phyloP scores from a whole-genome alignment of 2,888 invertebrate species.

The Agapetus fuscipes region DNA sequence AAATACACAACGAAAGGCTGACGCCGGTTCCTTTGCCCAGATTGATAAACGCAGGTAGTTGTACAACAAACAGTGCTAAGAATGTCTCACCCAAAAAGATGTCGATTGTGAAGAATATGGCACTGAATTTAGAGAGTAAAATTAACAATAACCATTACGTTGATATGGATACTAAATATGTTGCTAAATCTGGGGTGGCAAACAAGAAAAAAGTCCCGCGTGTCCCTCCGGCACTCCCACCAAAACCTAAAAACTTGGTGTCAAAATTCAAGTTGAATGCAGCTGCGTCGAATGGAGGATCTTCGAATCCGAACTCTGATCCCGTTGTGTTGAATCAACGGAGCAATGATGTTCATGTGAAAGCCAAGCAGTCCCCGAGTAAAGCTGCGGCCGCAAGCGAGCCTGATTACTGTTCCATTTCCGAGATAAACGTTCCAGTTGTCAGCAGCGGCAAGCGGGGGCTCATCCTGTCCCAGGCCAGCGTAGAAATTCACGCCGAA shows the following conservation, averaged over 20 bases:
- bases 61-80: slow-evolving; percentile 16
- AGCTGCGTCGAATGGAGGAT: slow-evolving; percentile 25
- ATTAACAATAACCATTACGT: slow-evolving; percentile 41
- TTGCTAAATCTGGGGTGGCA: slow-evolving; percentile 39
- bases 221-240: slow-evolving; percentile 66
- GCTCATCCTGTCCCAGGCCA: slow-evolving; percentile 45
- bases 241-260: slow-evolving; percentile 65
- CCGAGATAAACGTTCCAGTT: slow-evolving; percentile 60
- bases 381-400: slow-evolving; percentile 44
- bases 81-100: slow-evolving; percentile 34
- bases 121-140: slow-evolving; percentile 41
- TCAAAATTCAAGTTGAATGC: slow-evolving; percentile 53
- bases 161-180: slow-evolving; percentile 46
- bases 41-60: slow-evolving; percentile 24
- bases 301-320: slow-evolving; percentile 42
- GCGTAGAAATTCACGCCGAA: slow-evolving; percentile 44
- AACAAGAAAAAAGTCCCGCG: slow-evolving; percentile 50
- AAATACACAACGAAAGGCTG: slow-evolving; percentile 33
- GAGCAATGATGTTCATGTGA: slow-evolving; percentile 40
- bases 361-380: slow-evolving; percentile 27
- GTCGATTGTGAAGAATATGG: slow-evolving; percentile 43
- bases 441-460: slow-evolving; percentile 46
- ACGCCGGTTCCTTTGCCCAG: slow-evolving; percentile 31
- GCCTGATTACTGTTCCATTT: slow-evolving; percentile 69
- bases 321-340: slow-evolving; percentile 49